Percentiles rank a stretch among this genome's conserved stretches.
phyloP scores from a whole-genome alignment of 2,113 vertebrate species.

The Crotophaga sulcirostris region DNA sequence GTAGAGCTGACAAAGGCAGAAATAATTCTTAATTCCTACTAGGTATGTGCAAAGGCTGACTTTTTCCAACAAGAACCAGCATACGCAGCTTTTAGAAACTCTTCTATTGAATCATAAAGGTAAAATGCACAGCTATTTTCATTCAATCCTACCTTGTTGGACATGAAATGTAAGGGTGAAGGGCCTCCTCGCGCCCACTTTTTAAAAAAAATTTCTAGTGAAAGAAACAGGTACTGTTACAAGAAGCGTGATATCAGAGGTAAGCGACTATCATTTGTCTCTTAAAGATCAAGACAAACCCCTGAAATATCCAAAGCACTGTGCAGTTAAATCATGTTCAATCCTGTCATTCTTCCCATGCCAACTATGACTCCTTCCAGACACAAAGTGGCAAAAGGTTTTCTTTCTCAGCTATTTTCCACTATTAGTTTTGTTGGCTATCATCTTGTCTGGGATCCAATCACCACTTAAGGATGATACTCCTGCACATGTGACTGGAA shows the following conservation, averaged over 20 bases:
- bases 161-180: neutral
- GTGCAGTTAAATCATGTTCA: neutral
- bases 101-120: neutral
- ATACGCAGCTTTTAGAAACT: neutral
- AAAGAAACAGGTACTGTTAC: neutral
- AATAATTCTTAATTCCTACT: neutral
- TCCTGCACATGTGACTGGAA: neutral
- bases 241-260: neutral
- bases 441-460: neutral
- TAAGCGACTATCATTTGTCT: neutral
- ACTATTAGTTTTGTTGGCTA: neutral
- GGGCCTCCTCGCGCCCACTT: too few relatives aligned
- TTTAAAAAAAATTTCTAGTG: neutral
- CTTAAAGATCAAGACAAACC: accelerated
- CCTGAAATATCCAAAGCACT: neutral
- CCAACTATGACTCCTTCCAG: neutral
- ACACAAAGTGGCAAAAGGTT: neutral
- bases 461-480: neutral
- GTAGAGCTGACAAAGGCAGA: neutral
- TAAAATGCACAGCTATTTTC: neutral
- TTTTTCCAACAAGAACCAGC: neutral
- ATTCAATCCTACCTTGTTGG: neutral
- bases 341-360: neutral
- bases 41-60: neutral
- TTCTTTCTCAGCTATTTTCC: neutral